Evolutionary conservation across 2,797 vertebrate species (phyloP).

Genomic region (Oophaga sylvatica): DNA sequence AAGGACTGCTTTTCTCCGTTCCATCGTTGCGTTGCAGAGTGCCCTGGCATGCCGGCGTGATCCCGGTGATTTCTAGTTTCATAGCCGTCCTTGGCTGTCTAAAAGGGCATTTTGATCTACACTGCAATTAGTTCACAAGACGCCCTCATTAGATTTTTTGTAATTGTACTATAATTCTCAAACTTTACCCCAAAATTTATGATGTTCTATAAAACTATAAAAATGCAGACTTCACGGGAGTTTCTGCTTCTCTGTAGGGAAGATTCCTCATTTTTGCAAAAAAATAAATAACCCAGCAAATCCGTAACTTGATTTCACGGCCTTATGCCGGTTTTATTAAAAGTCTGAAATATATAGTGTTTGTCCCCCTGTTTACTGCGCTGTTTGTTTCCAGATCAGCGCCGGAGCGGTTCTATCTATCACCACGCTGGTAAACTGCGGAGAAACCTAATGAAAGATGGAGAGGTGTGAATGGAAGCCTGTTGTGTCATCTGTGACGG

Average conservation of each 20-base stretch:
- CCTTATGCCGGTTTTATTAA: neutral
- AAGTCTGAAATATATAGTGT: slow-evolving; percentile 8
- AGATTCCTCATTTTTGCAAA: neutral
- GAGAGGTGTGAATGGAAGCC: slow-evolving; percentile 15
- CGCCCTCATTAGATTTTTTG: too few species aligned
- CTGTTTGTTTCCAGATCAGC: neutral
- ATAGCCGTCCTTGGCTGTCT: too few species aligned
- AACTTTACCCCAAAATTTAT: neutral
- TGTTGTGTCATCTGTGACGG: neutral
- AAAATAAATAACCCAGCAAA: neutral
- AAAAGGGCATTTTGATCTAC: neutral
- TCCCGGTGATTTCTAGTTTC: too few species aligned
- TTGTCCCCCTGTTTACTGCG: slow-evolving; percentile 10
- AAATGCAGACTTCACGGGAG: neutral
- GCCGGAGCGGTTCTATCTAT: neutral
- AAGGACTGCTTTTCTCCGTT: neutral
- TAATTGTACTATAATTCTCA: neutral
- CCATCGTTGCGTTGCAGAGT: neutral
- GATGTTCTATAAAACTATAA: neutral
- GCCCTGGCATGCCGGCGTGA: neutral
- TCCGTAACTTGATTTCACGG: neutral
- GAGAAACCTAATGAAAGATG: slow-evolving; percentile 7
- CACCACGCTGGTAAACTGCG: neutral
- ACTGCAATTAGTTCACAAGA: neutral
- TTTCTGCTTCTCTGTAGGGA: neutral